Conservation (phyloP, 2,113 vertebrate species). For the Polypterus bichir region DNA sequence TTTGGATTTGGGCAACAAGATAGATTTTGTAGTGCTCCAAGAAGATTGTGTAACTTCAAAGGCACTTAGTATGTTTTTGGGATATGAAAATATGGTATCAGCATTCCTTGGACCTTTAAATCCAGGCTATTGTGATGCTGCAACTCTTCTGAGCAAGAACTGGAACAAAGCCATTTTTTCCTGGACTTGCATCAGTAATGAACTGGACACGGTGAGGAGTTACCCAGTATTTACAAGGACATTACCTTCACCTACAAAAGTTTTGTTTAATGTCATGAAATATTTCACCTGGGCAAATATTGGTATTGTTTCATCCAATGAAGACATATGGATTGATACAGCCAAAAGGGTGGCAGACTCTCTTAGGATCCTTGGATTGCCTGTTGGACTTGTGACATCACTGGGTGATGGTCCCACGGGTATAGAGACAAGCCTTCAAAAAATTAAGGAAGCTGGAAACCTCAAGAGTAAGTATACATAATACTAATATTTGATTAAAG, state of each 20-base stretch:
- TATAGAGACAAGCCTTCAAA: conserved; percentile 44
- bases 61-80: conserved; percentile 58
- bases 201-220: conserved; percentile 46
- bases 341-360: conserved; percentile 52
- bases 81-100: conserved; percentile 48
- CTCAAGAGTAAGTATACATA: conserved; percentile 58
- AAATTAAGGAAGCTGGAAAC: conserved; percentile 45
- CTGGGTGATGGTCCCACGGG: conserved; percentile 51
- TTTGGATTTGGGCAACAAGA: conserved; percentile 44
- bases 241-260: conserved; percentile 47
- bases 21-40: conserved; percentile 66
- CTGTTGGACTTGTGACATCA: conserved; percentile 51
- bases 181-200: conserved; percentile 62
- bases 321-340: conserved; percentile 72
- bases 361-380: conserved; percentile 56
- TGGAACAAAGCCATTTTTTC: conserved; percentile 82
- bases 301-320: conserved; percentile 65
- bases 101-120: conserved; percentile 70
- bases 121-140: conserved; percentile 70
- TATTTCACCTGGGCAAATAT: conserved; percentile 75
- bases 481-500: too few relatives aligned
- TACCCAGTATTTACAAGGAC: conserved; percentile 59
- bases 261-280: conserved; percentile 64
- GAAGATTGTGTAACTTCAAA: conserved; percentile 69
- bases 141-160: conserved; percentile 55